Base-by-base conservation (phyloP, 92 coral and sea anemone species). In the Epizoanthus fatuus region DNA sequence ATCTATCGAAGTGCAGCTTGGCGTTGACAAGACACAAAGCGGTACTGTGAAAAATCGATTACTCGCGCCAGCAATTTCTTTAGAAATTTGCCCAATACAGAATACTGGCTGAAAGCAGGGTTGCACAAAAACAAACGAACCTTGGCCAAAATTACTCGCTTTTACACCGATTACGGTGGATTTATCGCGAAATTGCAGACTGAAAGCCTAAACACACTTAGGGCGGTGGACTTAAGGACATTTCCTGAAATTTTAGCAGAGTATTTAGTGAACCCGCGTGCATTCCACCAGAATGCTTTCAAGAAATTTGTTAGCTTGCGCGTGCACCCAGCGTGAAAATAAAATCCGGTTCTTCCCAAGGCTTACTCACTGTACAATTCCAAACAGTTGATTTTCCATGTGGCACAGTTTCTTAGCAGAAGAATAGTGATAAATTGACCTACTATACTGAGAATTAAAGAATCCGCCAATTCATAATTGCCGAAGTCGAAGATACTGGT, bases 201-300 rank as follows among this genome's bases (percentile, higher is more conserved):
- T 19, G 56, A 59, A 59, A 20, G 32, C 58, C 22, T 19, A 38
- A 74, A 58, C 25, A 37, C 70, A 44, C 57, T 58, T 60, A 17
- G 82, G 82, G 82, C 82, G 82, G 82, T 77, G 82, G 20, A 77
- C 69, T 59, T 19, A 60, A 13, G 75, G 32, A 77, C 57, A 77
- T 77, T 77, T 77, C 82, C 82, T 77, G 82, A 77, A 77, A 77
- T 77, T 77, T 77, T 77, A 77, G 49, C 29, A 60, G 58, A 42
- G 82, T 59, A 44, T 60, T 77, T 19, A 40, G 44, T 17, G 22
- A 52, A 44, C 63, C 82, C 56, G 56, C 35, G 69, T 44, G 56
- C 82, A 77, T 77, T 77, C 82, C 82, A 19, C 13, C 82, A 77
- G 82, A 77, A 77, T 55, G 56, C 37, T 39, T 77, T 17, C 4